These are phyloP conservation scores for human DNA, from an alignment of 2,113 vertebrate genomes.

Conservation along the genomic window DNA sequence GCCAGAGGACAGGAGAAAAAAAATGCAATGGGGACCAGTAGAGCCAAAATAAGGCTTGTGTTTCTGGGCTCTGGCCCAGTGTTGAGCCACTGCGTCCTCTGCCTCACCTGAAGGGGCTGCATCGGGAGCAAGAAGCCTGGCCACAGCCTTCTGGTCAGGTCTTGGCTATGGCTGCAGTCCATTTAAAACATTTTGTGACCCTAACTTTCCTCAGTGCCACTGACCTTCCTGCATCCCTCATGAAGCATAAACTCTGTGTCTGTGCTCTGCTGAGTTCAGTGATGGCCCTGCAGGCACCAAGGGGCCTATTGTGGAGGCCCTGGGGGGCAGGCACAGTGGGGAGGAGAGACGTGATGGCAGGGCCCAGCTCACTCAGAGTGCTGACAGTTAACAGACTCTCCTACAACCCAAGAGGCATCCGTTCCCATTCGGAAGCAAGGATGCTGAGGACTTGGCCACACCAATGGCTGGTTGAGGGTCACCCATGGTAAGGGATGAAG, in stretches of 20 bases:
- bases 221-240: neutral
- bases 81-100: neutral
- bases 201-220: neutral
- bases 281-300: neutral
- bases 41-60: neutral
- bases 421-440: neutral
- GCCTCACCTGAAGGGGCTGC: neutral
- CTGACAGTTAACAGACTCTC: neutral
- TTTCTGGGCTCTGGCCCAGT: neutral
- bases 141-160: neutral
- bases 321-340: no score
- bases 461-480: neutral
- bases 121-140: neutral
- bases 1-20: neutral
- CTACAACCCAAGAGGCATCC: neutral
- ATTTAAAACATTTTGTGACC: neutral
- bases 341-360: no score
- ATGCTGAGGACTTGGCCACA: neutral
- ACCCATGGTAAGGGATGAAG: neutral
- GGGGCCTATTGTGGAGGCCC: no score
- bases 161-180: neutral
- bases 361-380: neutral
- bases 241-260: neutral
- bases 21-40: neutral
- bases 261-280: neutral